These are phyloP conservation scores for Ailuropoda melanoleuca DNA, from an alignment of 2,113 vertebrate genomes.

Conservation along the genomic window DNA sequence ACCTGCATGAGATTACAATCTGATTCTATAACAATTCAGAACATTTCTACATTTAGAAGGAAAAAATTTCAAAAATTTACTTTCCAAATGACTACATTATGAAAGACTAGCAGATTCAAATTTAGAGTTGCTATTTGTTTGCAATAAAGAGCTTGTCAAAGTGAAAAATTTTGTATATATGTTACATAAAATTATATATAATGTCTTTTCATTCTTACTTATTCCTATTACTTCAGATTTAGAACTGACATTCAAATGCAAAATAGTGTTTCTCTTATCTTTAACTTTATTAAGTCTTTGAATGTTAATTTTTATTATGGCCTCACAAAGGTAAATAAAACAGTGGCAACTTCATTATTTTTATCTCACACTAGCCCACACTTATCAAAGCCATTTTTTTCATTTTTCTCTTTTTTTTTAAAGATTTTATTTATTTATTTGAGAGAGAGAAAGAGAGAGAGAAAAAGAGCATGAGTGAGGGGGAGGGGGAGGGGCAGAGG, in stretches of 20 bases:
- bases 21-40: background rate
- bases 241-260: background rate
- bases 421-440: background rate
- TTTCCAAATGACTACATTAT: background rate
- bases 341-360: background rate
- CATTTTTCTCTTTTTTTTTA: background rate
- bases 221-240: background rate
- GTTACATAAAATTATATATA: background rate
- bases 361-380: background rate
- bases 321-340: background rate
- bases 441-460: background rate
- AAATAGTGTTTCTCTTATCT: background rate
- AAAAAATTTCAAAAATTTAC: background rate
- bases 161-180: background rate
- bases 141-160: background rate
- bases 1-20: background rate
- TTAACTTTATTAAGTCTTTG: background rate
- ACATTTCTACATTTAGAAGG: background rate
- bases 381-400: background rate
- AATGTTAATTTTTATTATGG: background rate
- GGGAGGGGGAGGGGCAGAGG: background rate
- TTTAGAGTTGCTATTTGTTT: background rate
- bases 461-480: background rate
- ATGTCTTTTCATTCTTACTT: background rate
- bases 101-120: background rate